These are phyloP conservation scores for Anas bernieri DNA, from an alignment of 2,797 vertebrate genomes.

Conservation along the genomic window DNA sequence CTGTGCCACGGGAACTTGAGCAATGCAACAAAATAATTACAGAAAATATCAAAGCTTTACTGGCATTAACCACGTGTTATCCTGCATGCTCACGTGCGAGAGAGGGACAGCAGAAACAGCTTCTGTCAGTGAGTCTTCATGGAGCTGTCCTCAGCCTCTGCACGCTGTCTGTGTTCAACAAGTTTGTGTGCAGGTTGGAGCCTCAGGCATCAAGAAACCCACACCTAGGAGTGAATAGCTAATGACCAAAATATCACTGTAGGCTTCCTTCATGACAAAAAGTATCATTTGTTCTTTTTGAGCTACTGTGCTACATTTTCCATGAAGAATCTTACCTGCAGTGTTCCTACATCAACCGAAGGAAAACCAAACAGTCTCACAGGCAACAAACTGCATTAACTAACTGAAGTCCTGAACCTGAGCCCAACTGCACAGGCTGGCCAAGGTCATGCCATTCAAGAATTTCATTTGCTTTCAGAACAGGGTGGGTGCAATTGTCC, in stretches of 20 bases:
- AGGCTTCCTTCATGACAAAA: background rate
- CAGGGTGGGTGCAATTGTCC: rapidly evolving
- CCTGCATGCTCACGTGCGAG: too few relatives aligned
- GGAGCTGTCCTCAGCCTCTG: background rate
- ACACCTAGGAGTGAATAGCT: background rate
- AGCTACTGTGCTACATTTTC: background rate
- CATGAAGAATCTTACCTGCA: rapidly evolving
- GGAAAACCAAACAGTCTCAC: too few relatives aligned
- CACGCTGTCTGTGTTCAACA: background rate
- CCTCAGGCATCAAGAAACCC: background rate
- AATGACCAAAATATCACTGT: background rate
- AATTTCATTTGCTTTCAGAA: background rate
- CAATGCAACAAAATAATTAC: too few relatives aligned
- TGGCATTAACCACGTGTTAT: background rate
- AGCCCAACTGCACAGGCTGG: background rate
- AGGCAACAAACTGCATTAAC: background rate
- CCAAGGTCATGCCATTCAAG: rapidly evolving
- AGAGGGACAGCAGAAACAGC: background rate
- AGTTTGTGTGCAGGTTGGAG: rapidly evolving
- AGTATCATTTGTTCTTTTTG: background rate
- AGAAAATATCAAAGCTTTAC: background rate
- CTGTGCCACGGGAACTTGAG: background rate
- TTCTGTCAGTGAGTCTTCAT: rapidly evolving
- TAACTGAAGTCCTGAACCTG: background rate
- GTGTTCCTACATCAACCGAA: background rate